Evolutionary conservation across 2,113 vertebrate genomes (phyloP).

Genomic region (Mus musculus): GRCm39 chr16:57644001-57644500

Average conservation of each 20-base stretch:
- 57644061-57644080: conserved; percentile 62
- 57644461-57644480: neutral
- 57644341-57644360: conserved; percentile 21
- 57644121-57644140: conserved; percentile 67
- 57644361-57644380: conserved; percentile 37
- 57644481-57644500: conserved; percentile 66
- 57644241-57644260: conserved; percentile 52
- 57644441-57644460: conserved; percentile 47
- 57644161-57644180: conserved; percentile 19
- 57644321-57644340: neutral
- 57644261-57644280: conserved; percentile 57
- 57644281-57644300: conserved; percentile 16
- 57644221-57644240: neutral
- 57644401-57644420: conserved; percentile 59
- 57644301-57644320: conserved; percentile 46
- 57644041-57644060: conserved; percentile 53
- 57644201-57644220: conserved; percentile 45
- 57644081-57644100: conserved; percentile 28
- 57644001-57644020: conserved; percentile 71
- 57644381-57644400: conserved; percentile 53
- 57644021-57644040: conserved; percentile 60
- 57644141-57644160: conserved; percentile 18
- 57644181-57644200: neutral
- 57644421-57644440: conserved; percentile 48
- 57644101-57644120: conserved; percentile 61